These are phyloP conservation scores for Drosophila subobscura DNA, from an alignment of 1,140 invertebrate genomes.

Conservation along the genomic window DNA sequence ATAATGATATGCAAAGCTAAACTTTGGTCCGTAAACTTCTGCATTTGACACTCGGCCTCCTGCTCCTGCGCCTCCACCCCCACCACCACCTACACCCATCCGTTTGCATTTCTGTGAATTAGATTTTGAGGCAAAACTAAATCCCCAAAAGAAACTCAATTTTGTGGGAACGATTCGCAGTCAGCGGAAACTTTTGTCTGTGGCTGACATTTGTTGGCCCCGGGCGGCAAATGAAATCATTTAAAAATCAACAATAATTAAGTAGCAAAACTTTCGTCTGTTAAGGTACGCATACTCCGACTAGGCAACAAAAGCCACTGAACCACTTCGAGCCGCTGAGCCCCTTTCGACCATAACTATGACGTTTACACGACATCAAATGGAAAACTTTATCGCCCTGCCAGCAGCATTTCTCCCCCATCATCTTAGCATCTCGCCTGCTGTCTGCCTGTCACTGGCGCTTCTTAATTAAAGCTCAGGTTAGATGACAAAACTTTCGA, in stretches of 20 bases:
- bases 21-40: constrained; percentile 42
- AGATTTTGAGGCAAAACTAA: constrained; percentile 41
- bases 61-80: not conserved
- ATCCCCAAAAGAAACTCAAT: constrained; percentile 40
- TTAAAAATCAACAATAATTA: constrained; percentile 77
- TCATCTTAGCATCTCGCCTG: not conserved
- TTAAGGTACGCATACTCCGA: constrained; percentile 28
- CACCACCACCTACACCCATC: not conserved
- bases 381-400: constrained; percentile 55
- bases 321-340: not conserved
- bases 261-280: constrained; percentile 56
- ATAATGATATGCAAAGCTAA: constrained; percentile 55
- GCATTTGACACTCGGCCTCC: constrained; percentile 37
- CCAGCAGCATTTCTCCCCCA: not conserved
- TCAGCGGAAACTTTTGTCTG: constrained; percentile 42
- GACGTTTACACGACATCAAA: constrained; percentile 70
- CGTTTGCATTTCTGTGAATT: constrained; percentile 19
- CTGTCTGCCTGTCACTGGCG: constrained; percentile 30
- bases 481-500: constrained; percentile 59
- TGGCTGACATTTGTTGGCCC: constrained; percentile 52
- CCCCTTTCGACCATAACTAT: constrained; percentile 47
- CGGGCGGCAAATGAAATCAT: constrained; percentile 60
- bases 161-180: not conserved
- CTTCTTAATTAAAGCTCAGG: constrained; percentile 56
- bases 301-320: constrained; percentile 9